A percentile compares a stretch with the other conserved stretches of the same genome.
Conservation (phyloP, 2,797 vertebrate genomes). For the Toxotes lorentzi region DNA sequence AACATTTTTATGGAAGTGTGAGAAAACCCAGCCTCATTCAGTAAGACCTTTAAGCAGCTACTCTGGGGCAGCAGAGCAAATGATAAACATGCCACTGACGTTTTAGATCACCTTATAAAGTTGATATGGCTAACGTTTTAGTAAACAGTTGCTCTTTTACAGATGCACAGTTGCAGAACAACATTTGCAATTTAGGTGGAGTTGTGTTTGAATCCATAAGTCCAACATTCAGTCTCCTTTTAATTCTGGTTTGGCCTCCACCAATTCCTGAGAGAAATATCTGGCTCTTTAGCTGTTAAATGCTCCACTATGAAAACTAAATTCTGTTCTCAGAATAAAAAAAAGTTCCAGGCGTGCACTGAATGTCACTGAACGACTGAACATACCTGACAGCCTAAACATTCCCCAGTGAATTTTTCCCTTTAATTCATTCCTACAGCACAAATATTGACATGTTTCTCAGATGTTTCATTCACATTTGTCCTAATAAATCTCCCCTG, state of each 20-base stretch:
- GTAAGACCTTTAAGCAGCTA: too few species aligned
- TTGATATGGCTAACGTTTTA: neutral
- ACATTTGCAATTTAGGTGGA: too few species aligned
- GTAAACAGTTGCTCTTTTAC: too few species aligned
- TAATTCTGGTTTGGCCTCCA: neutral
- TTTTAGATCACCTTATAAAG: neutral
- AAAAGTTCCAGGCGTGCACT: conserved; percentile 6
- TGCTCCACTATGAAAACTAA: neutral
- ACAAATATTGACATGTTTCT: conserved; percentile 46
- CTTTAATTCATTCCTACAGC: neutral
- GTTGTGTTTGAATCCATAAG: neutral
- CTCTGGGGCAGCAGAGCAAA: too few species aligned
- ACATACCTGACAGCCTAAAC: neutral
- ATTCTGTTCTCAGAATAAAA: neutral
- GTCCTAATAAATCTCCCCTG: conserved; percentile 36
- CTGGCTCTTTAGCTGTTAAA: neutral
- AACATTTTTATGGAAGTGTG: too few species aligned
- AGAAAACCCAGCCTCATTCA: too few species aligned
- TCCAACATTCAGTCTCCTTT: neutral
- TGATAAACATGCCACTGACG: too few species aligned
- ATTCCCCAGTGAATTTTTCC: neutral
- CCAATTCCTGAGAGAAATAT: neutral
- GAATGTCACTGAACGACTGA: conserved; percentile 1
- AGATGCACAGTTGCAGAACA: too few species aligned
- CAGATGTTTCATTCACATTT: conserved; percentile 37